Evolutionary conservation across 2,888 invertebrate species (phyloP).

Genomic region (Xanthia togata): DNA sequence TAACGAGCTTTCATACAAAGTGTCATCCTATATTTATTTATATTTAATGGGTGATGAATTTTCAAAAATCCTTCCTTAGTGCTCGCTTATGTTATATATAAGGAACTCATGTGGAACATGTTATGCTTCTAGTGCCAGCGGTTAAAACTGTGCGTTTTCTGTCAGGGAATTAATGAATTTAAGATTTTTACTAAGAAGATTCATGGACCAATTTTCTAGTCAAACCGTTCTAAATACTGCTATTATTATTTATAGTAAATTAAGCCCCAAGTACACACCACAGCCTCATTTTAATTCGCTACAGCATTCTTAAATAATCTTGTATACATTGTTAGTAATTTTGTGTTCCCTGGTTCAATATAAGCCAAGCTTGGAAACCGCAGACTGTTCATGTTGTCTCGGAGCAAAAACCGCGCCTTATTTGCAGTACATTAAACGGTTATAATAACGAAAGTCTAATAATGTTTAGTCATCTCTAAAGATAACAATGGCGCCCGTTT

Average conservation of each 20-base stretch:
- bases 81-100: background rate
- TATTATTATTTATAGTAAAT: slow-evolving; percentile 10
- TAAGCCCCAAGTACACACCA: slow-evolving; percentile 11
- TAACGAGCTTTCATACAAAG: too few species aligned
- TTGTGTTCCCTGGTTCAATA: slow-evolving; percentile 22
- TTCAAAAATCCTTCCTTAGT: background rate
- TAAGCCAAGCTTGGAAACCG: slow-evolving; percentile 40
- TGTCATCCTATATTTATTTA: too few species aligned
- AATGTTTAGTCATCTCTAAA: slow-evolving; percentile 44
- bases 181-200: background rate
- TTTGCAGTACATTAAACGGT: slow-evolving; percentile 50
- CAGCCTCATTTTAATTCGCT: slow-evolving; percentile 4
- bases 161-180: background rate
- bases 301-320: slow-evolving; percentile 27
- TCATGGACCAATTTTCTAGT: background rate
- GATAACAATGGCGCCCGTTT: slow-evolving; percentile 37
- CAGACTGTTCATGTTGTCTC: slow-evolving; percentile 25
- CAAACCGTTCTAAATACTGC: background rate
- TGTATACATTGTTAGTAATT: slow-evolving; percentile 24
- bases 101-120: background rate
- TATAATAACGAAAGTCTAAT: slow-evolving; percentile 40
- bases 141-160: background rate
- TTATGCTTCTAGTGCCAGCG: background rate
- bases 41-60: too few species aligned
- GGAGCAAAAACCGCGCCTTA: slow-evolving; percentile 40